Evolutionary conservation across 1,140 invertebrate species (phyloP).

Genomic region (Carposina sasakii): DNA sequence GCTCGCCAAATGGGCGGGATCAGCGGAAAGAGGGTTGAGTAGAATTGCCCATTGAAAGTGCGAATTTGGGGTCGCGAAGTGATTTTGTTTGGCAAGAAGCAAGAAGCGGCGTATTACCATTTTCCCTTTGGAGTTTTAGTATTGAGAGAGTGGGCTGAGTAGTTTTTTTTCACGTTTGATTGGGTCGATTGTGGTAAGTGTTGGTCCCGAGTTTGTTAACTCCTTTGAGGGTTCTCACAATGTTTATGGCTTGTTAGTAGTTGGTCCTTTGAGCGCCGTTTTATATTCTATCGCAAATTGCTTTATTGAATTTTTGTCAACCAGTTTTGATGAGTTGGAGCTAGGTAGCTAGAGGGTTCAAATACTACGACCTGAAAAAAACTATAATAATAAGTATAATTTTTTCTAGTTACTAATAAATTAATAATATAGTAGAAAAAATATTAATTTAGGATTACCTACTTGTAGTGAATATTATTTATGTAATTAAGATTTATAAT

Average conservation of each 20-base stretch:
- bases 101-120: conserved; percentile 63
- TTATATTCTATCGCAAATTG: no score
- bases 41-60: conserved; percentile 64
- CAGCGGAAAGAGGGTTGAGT: conserved; percentile 29
- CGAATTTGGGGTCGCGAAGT: conserved; percentile 68
- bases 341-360: no score
- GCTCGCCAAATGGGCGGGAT: conserved; percentile 37
- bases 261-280: not conserved
- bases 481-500: no score
- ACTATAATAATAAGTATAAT: no score
- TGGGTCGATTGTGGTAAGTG: conserved; percentile 60
- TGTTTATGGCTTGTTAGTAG: conserved; percentile 18
- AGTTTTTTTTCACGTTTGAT: conserved; percentile 64
- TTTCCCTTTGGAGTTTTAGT: conserved; percentile 49
- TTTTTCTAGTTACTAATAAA: no score
- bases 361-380: no score
- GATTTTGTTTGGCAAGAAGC: conserved; percentile 63
- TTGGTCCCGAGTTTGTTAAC: conserved; percentile 33
- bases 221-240: conserved; percentile 22
- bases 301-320: no score
- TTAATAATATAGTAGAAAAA: no score
- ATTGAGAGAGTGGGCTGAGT: conserved; percentile 43
- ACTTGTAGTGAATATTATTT: no score
- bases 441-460: no score
- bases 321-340: no score